phyloP scores from a whole-genome alignment of 2,888 invertebrate genomes.

The Vandiemenella viatica region DNA sequence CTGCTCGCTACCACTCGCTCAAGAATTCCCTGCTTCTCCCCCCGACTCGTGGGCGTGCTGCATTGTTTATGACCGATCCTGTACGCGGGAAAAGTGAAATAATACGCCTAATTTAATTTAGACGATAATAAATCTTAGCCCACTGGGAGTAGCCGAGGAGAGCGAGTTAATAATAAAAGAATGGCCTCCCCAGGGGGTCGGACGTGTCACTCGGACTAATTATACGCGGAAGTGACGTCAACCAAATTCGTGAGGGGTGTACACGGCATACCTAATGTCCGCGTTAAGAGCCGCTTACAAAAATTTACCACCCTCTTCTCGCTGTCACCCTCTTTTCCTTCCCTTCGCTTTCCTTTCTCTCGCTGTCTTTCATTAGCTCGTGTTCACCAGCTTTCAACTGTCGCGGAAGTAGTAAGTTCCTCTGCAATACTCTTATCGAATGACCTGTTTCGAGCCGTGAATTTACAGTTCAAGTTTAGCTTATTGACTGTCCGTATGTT shows the following conservation, averaged over 20 bases:
- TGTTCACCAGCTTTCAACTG: too few species aligned
- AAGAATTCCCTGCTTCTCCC: neutral
- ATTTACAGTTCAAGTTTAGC: too few species aligned
- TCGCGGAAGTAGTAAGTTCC: too few species aligned
- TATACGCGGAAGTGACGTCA: slow-evolving; percentile 15
- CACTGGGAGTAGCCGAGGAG: slow-evolving; percentile 10
- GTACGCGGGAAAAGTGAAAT: slow-evolving; percentile 13
- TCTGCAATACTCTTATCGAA: too few species aligned
- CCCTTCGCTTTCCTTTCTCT: too few species aligned
- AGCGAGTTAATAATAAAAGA: slow-evolving; percentile 14
- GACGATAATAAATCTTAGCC: slow-evolving; percentile 14
- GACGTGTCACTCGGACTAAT: slow-evolving; percentile 15
- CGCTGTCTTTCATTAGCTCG: too few species aligned
- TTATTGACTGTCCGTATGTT: too few species aligned
- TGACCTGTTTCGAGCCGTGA: too few species aligned
- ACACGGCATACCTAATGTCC: neutral
- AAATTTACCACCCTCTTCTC: too few species aligned
- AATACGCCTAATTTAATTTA: slow-evolving; percentile 16
- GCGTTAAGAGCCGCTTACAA: neutral
- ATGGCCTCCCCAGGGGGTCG: slow-evolving; percentile 13
- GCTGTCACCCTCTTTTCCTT: neutral
- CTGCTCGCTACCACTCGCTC: neutral
- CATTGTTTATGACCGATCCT: slow-evolving; percentile 11
- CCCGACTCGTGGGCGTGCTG: neutral
- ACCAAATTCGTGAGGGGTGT: slow-evolving; percentile 6